phyloP scores from a whole-genome alignment of 2,797 vertebrate genomes.

The Vespertilio murinus region DNA sequence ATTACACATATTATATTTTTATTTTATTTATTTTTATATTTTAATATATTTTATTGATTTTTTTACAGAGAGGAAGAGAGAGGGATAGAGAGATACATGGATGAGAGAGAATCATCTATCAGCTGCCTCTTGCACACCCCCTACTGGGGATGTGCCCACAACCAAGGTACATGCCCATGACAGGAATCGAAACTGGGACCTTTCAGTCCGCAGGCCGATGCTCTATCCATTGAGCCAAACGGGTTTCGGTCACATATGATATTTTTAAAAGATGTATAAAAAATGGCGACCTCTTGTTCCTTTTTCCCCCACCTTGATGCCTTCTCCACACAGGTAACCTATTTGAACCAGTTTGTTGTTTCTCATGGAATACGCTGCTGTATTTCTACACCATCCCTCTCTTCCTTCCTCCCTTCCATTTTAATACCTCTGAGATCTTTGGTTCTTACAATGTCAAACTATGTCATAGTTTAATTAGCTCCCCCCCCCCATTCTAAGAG shows the following conservation, averaged over 20 bases:
- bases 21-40: no score
- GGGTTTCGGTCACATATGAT: neutral
- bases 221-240: no score
- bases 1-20: neutral
- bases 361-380: neutral
- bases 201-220: no score
- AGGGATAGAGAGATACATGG: no score
- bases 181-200: no score
- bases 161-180: no score
- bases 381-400: neutral
- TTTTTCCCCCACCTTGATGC: neutral
- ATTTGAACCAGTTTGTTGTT: neutral
- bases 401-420: neutral
- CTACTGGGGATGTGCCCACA: no score
- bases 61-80: no score
- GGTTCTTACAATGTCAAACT: neutral
- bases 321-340: neutral
- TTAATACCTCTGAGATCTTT: neutral
- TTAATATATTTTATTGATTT: no score
- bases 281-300: neutral
- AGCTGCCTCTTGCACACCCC: no score
- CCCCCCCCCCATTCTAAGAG: neutral
- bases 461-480: neutral
- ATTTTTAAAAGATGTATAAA: neutral
- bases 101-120: no score